phyloP scores from a whole-genome alignment of 2,113 vertebrate genomes.

The Catharus bicknelli region DNA sequence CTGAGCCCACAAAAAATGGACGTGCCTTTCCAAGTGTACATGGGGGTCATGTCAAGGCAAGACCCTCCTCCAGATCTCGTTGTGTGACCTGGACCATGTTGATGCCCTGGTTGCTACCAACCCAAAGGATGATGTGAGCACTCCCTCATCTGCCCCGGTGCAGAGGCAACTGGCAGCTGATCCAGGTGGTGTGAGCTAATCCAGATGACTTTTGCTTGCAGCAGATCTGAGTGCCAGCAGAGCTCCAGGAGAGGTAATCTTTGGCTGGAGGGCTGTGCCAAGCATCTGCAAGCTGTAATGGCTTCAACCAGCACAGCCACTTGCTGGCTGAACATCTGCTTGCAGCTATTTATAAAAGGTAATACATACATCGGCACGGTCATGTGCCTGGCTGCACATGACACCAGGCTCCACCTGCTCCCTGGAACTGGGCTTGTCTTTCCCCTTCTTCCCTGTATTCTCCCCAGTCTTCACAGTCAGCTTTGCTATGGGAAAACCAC shows the following conservation, averaged over 20 bases:
- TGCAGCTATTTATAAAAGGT: not conserved
- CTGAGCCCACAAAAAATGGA: not conserved
- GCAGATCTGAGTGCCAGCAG: slow-evolving; percentile 33
- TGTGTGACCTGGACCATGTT: not conserved
- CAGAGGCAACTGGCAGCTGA: not conserved
- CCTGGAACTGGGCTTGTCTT: not conserved
- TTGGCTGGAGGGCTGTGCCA: not conserved
- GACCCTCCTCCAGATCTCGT: not conserved
- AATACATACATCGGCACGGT: not conserved
- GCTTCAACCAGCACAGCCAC: slow-evolving; percentile 12
- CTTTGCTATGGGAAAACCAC: not conserved
- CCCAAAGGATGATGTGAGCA: not conserved
- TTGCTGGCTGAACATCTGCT: slow-evolving; percentile 52
- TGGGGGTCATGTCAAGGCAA: not conserved
- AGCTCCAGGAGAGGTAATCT: slow-evolving; percentile 42
- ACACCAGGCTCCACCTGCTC: not conserved
- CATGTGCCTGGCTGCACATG: not conserved
- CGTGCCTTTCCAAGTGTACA: not conserved
- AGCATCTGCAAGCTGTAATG: slow-evolving; percentile 44
- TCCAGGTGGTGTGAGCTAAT: slow-evolving; percentile 52
- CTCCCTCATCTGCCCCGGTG: not conserved
- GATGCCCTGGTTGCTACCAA: not conserved
- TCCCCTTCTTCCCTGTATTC: not conserved
- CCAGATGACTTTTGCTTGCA: slow-evolving; percentile 17
- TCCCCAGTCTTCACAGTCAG: not conserved